These are phyloP conservation scores for Eumacrocentrus americanus DNA, from an alignment of 2,888 invertebrate genomes.

Conservation along the genomic window DNA sequence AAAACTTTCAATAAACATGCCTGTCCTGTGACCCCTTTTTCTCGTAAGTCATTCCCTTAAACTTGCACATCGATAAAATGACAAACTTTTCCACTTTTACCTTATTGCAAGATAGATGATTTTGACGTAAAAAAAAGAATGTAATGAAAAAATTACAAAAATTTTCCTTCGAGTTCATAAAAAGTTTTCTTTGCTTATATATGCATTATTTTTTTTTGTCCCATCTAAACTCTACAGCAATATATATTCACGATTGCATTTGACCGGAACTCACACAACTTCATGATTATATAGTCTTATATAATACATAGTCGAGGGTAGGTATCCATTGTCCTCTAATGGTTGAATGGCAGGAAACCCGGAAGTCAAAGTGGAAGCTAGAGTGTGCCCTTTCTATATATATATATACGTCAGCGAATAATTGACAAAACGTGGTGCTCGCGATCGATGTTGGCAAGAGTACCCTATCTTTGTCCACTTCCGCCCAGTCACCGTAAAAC, in stretches of 20 bases:
- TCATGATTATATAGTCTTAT: too few relatives aligned
- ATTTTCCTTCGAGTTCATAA: not conserved
- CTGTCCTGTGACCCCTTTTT: conserved; percentile 26
- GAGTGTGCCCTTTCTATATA: conserved; percentile 31
- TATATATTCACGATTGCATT: too few relatives aligned
- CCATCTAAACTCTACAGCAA: too few relatives aligned
- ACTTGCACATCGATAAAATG: conserved; percentile 34
- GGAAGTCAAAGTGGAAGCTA: conserved; percentile 35
- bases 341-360: conserved; percentile 33
- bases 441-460: conserved; percentile 35
- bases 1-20: conserved; percentile 45
- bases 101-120: not conserved
- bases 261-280: too few relatives aligned
- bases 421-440: conserved; percentile 40
- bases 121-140: not conserved
- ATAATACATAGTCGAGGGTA: too few relatives aligned
- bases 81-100: conserved; percentile 35
- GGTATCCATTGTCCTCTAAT: conserved; percentile 41
- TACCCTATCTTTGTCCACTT: conserved; percentile 12
- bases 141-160: not conserved
- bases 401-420: conserved; percentile 34
- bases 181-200: not conserved
- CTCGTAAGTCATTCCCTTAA: conserved; percentile 30
- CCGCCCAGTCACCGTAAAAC: conserved; percentile 3
- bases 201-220: too few relatives aligned